phyloP scores from a whole-genome alignment of 2,113 vertebrate genomes.

The Equus przewalskii region DNA sequence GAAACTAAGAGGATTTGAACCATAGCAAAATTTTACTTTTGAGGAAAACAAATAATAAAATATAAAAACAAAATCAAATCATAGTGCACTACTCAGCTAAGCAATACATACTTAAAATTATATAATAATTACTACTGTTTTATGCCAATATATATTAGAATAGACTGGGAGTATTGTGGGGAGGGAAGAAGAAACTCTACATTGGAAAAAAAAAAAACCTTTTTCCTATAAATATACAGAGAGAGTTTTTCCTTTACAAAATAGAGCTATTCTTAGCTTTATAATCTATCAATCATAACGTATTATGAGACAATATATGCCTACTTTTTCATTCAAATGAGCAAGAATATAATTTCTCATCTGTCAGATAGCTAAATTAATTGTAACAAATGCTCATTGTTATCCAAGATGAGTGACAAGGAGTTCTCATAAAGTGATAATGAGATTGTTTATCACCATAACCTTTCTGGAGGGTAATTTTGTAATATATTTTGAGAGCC shows the following conservation, averaged over 20 bases:
- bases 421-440: not conserved
- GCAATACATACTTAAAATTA: not conserved
- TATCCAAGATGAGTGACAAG: slow-evolving; percentile 3
- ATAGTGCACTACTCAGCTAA: not conserved
- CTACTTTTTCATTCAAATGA: slow-evolving; percentile 45
- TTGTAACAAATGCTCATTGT: not conserved
- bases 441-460: slow-evolving; percentile 34
- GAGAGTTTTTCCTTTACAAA: not conserved
- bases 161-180: not conserved
- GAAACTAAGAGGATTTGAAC: not conserved
- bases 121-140: not conserved
- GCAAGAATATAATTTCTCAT: not conserved
- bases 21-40: not conserved
- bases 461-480: slow-evolving; percentile 11
- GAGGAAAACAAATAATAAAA: not conserved
- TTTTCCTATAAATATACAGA: not conserved
- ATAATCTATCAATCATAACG: not conserved
- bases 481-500: not conserved
- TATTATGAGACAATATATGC: not conserved
- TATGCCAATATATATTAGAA: not conserved
- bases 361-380: not conserved
- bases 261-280: not conserved
- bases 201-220: too few relatives aligned
- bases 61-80: not conserved
- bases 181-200: not conserved